Base-by-base conservation (phyloP, 2,888 invertebrate genomes). In the Dendrolimus pini region DNA sequence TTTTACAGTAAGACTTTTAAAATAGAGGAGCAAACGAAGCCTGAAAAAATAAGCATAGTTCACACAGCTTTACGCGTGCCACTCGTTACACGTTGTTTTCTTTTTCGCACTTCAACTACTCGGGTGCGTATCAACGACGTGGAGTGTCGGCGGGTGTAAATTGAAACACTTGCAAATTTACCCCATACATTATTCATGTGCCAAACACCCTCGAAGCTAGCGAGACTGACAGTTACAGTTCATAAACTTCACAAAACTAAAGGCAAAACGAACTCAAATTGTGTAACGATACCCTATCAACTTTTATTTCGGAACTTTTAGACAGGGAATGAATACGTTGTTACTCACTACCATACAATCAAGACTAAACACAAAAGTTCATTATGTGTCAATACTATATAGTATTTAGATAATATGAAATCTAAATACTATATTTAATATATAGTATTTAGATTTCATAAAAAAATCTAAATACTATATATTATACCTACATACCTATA, bases 91-190 rank as follows among this genome's bases (percentile, higher is more conserved):
- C 74, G 77, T 82, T 85, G 83, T 86, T 86, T 87, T 83, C 83
- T 87, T 89, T 89, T 88, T 88, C 75, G 73, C 85, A 85, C 88
- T 88, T 83, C 83, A 87, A 79, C 84, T 74, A 80, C 83, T 81
- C 76, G 75, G 74, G 78, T 83, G 82, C 84, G 85, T 86, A 85
- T 79, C 82, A 78, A 75, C 79, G 77, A 77, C 75, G 75, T 75
- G 69, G 82, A 85, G 85, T 83, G 83, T 77, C 80, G 85, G 77
- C 77, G 84, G 88, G 89, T 83, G 89, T 89, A 89, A 90, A 90
- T 90, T 89, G 89, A 90, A 89, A 90, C 89, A 90, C 89, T 90
- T 88, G 89, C 89, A 89, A 90, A 89, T 90, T 89, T 87, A 83
- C 86, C 75, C 85, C 78, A 88, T 90, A 86, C 87, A 89, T 89